Conservation (phyloP, 2,888 invertebrate species). For the Craniophora ligustri region DNA sequence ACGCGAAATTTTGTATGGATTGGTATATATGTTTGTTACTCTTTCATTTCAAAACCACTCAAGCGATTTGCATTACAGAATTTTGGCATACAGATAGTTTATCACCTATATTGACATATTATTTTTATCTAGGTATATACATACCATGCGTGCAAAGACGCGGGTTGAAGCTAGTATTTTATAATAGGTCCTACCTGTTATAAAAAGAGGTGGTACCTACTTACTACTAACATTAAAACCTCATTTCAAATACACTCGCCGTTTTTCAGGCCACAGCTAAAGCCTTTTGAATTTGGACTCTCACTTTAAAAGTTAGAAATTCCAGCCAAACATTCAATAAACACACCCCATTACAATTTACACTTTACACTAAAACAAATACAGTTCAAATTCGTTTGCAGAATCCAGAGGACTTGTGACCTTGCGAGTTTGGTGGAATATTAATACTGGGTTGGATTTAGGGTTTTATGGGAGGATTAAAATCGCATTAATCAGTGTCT, state of each 20-base stretch:
- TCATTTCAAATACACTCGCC: slow-evolving; percentile 29
- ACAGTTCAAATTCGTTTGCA: slow-evolving; percentile 69
- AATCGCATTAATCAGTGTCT: slow-evolving; percentile 92
- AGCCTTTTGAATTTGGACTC: slow-evolving; percentile 80
- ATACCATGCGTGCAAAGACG: no score
- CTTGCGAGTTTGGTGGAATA: slow-evolving; percentile 86
- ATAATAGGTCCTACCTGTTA: no score
- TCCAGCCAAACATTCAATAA: slow-evolving; percentile 61
- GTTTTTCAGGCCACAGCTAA: slow-evolving; percentile 34
- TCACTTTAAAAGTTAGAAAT: slow-evolving; percentile 83
- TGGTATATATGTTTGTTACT: no score
- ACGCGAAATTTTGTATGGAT: no score
- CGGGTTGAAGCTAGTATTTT: no score
- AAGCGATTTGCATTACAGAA: no score
- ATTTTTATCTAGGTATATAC: no score
- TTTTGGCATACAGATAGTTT: no score
- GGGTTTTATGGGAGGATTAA: slow-evolving; percentile 90
- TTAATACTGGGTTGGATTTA: slow-evolving; percentile 88
- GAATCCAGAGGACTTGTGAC: slow-evolving; percentile 69
- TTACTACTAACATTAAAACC: slow-evolving; percentile 11
- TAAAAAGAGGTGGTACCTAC: no score
- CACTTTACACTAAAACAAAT: slow-evolving; percentile 55
- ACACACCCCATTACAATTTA: slow-evolving; percentile 49
- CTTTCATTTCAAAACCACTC: no score
- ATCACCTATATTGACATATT: no score